phyloP scores from a whole-genome alignment of 1,140 invertebrate genomes.

The Pogonomyrmex barbatus region DNA sequence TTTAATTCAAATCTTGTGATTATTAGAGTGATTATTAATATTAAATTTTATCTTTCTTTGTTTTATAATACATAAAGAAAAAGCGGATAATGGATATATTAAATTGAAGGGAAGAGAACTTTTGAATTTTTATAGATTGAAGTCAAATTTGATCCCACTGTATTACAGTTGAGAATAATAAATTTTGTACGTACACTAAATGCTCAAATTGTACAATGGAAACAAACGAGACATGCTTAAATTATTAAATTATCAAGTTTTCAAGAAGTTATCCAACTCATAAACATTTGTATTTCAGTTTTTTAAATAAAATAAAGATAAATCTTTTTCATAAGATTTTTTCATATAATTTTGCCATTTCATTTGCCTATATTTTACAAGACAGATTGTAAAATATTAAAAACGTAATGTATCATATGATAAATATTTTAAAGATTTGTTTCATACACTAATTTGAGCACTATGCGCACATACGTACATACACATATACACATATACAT shows the following conservation, averaged over 20 bases:
- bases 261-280: not conserved
- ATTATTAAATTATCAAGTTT: not conserved
- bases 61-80: not conserved
- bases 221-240: not conserved
- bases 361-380: not conserved
- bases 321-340: not conserved
- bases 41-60: not conserved
- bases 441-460: slow-evolving; percentile 38
- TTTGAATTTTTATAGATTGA: not conserved
- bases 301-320: not conserved
- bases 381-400: no score
- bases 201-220: slow-evolving; percentile 36
- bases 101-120: not conserved
- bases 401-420: not conserved
- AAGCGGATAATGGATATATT: not conserved
- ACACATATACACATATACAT: slow-evolving; percentile 79
- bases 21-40: slow-evolving; percentile 12
- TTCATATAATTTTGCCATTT: not conserved
- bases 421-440: not conserved
- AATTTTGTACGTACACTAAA: slow-evolving; percentile 26
- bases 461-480: slow-evolving; percentile 12
- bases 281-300: not conserved
- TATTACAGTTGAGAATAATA: slow-evolving; percentile 46
- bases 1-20: not conserved
- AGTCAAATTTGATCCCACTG: not conserved